phyloP scores from a whole-genome alignment of 2,797 vertebrate species.

The Tachyglossus aculeatus region DNA sequence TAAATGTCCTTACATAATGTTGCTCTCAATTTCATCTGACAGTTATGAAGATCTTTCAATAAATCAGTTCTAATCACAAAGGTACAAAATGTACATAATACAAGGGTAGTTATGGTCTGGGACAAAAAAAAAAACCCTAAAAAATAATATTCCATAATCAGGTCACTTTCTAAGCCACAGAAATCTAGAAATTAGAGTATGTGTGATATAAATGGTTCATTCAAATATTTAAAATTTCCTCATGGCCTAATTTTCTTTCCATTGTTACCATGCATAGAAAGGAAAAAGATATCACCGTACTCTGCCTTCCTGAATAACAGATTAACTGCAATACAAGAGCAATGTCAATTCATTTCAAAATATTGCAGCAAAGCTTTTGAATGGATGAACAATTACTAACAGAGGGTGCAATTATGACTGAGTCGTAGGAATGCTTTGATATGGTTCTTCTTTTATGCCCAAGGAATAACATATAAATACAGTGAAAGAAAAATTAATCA shows the following conservation, averaged over 20 bases:
- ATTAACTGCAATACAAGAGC: conserved; percentile 69
- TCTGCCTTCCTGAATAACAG: conserved; percentile 68
- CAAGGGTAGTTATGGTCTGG: conserved; percentile 5
- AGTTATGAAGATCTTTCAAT: conserved; percentile 10
- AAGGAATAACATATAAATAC: conserved; percentile 62
- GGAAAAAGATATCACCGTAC: conserved; percentile 52
- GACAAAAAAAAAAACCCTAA: background rate
- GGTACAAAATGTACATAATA: background rate
- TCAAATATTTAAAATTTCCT: conserved; percentile 57
- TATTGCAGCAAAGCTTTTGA: conserved; percentile 71
- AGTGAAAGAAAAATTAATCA: conserved; percentile 56
- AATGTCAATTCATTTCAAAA: conserved; percentile 75
- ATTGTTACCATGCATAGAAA: conserved; percentile 57
- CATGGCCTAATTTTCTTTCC: conserved; percentile 62
- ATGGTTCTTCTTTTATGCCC: conserved; percentile 50
- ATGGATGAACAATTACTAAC: conserved; percentile 71
- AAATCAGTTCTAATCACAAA: conserved; percentile 20
- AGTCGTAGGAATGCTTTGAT: conserved; percentile 56
- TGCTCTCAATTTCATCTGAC: conserved; percentile 7
- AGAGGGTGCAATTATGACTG: conserved; percentile 56
- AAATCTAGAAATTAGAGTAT: conserved; percentile 53
- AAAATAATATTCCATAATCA: background rate
- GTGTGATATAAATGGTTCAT: conserved; percentile 60
- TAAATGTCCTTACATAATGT: conserved; percentile 22
- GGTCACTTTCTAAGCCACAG: conserved; percentile 40